phyloP scores from a whole-genome alignment of 2,888 invertebrate genomes.

The Aleiodes testaceus region DNA sequence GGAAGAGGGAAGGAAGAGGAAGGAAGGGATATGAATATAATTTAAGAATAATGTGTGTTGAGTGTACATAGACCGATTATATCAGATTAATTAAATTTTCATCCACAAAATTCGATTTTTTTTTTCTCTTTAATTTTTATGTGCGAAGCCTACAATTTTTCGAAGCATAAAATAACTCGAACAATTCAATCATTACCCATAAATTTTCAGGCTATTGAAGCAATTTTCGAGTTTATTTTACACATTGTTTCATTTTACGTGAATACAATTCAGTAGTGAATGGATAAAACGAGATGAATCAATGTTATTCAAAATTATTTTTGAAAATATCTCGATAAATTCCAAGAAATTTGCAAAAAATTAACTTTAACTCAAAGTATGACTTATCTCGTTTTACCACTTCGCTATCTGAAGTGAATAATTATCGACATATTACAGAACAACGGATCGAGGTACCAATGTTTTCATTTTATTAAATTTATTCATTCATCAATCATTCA shows the following conservation, averaged over 20 bases:
- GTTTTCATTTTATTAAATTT: neutral
- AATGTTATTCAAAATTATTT: too few relatives aligned
- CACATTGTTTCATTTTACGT: too few relatives aligned
- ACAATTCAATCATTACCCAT: conserved; percentile 32
- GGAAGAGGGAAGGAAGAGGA: too few relatives aligned
- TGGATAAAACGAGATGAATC: too few relatives aligned
- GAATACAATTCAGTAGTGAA: too few relatives aligned
- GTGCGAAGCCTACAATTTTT: too few relatives aligned
- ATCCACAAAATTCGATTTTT: neutral
- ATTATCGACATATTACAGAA: conserved; percentile 39
- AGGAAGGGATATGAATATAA: conserved; percentile 55
- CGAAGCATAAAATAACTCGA: conserved; percentile 42
- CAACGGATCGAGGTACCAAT: conserved; percentile 21
- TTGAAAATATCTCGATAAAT: too few relatives aligned
- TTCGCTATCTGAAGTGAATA: neutral
- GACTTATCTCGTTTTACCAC: too few relatives aligned
- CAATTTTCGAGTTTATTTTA: too few relatives aligned
- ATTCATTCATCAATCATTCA: too few relatives aligned
- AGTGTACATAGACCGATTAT: conserved; percentile 61
- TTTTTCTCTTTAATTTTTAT: neutral
- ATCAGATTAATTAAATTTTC: conserved; percentile 54
- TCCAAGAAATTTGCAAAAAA: too few relatives aligned
- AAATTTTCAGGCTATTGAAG: conserved; percentile 6
- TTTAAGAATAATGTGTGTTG: conserved; percentile 58
- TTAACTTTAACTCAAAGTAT: too few relatives aligned